Base-by-base conservation (phyloP, 2,113 vertebrate genomes). In the Paramormyrops kingsleyae region DNA sequence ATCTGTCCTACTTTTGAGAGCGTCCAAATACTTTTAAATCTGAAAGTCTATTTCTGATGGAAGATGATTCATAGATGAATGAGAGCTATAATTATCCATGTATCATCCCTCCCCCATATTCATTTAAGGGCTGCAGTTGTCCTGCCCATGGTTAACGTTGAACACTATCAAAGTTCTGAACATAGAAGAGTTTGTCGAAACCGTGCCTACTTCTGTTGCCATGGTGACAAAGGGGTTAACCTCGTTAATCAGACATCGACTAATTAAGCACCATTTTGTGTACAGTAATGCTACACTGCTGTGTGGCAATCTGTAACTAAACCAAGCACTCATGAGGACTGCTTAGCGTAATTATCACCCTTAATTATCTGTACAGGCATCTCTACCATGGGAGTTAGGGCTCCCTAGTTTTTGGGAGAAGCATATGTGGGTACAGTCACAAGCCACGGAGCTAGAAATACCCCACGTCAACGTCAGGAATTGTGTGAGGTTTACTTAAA, bases 201-300 rank as follows among this genome's bases (percentile, higher is more conserved):
- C 90, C 44, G 21, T 88, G 42, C 44, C 47, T 62, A 27, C 74
- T 46, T 83, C 42, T 87, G 94, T 95, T 94, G 91, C 94, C 85
- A 94, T 94, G 91, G 93, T 89, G 93, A 94, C 93, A 46, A n/a
- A 42, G 86, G 94, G 90, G 85, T 90, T 92, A 90, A 89, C 87
- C 90, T 91, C 89, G 47, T 93, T 93, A 94, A 93, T 93, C 94
- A 90, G 94, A 91, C 92, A 93, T 87, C 92, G 88, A 92, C 90
- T 92, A 94, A 94, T 91, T 95, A 93, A 94, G 91, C 53, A 90
- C 88, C 46, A 47, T 52, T 95, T 94, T 92, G 90, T 93, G 92
- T 92, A 92, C n/a, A 92, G 94, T 95, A 95, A 94, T 93, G 93
- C 92, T 94, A 86, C 59, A 87, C 89, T 92, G 93, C 88, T 93